Conservation (phyloP, 2,888 invertebrate species). For the Ormia ochracea region DNA sequence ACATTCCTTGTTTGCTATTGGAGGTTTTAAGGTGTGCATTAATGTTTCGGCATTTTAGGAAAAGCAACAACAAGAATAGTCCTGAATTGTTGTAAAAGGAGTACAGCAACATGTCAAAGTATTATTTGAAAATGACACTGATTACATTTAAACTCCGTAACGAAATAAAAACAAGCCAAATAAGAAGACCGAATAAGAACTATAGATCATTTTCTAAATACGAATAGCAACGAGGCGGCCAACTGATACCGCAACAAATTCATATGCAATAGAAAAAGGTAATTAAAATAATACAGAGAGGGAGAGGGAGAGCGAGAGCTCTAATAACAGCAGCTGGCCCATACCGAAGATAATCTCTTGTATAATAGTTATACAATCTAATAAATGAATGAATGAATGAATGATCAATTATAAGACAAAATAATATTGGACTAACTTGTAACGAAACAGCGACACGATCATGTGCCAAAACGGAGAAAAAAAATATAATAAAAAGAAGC, state of each 20-base stretch:
- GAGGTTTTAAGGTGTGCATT: slow-evolving; percentile 32
- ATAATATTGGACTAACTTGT: background rate
- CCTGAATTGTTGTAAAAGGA: background rate
- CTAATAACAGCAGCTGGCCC: slow-evolving; percentile 63
- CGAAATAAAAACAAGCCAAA: slow-evolving; percentile 58
- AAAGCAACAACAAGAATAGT: slow-evolving; percentile 1
- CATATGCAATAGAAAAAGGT: background rate
- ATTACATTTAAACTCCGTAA: slow-evolving; percentile 65
- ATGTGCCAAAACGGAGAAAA: slow-evolving; percentile 53
- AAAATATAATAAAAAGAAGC: slow-evolving; percentile 9
- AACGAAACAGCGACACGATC: slow-evolving; percentile 25
- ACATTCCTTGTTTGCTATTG: slow-evolving; percentile 42
- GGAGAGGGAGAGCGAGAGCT: background rate
- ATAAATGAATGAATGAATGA: too few relatives aligned
- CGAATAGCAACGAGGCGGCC: slow-evolving; percentile 46
- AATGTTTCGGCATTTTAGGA: background rate
- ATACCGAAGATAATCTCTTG: slow-evolving; percentile 64
- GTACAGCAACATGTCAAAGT: slow-evolving; percentile 50
- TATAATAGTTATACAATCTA: slow-evolving; percentile 51
- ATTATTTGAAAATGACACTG: slow-evolving; percentile 62
- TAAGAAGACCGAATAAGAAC: slow-evolving; percentile 5
- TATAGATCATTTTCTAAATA: slow-evolving; percentile 36
- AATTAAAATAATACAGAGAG: background rate
- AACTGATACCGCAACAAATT: slow-evolving; percentile 63
- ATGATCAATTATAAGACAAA: slow-evolving; percentile 28